Conservation (phyloP, 2,888 invertebrate genomes). For the Diplazon laetatorius region DNA sequence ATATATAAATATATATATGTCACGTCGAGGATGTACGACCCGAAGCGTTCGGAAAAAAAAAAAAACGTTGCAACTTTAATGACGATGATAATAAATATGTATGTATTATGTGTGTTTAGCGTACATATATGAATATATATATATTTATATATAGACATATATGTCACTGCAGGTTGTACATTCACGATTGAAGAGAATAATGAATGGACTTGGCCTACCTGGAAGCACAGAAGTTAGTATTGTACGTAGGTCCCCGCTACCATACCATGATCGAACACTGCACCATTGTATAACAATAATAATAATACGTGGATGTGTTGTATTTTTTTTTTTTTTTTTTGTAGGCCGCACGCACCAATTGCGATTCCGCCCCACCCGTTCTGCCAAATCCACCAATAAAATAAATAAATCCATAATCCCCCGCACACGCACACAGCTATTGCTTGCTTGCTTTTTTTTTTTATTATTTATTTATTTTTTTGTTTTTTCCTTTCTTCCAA, state of each 20-base stretch:
- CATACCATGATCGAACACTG: conserved; percentile 82
- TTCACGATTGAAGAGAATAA: conserved; percentile 76
- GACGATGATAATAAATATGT: background rate
- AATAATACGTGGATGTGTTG: conserved; percentile 72
- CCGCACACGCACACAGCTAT: conserved; percentile 63
- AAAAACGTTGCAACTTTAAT: no score
- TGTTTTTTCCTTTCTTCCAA: background rate
- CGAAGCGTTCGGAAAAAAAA: no score
- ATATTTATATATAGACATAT: conserved; percentile 12
- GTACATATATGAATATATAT: no score
- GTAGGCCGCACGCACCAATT: conserved; percentile 80
- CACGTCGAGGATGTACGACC: conserved; percentile 56
- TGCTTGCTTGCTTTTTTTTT: conserved; percentile 5
- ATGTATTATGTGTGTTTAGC: no score
- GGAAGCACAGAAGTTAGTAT: conserved; percentile 83
- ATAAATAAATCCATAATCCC: conserved; percentile 61
- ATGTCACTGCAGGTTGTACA: conserved; percentile 54
- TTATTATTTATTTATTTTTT: no score
- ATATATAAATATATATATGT: no score
- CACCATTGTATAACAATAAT: conserved; percentile 76
- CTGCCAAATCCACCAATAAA: conserved; percentile 81
- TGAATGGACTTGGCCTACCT: conserved; percentile 83
- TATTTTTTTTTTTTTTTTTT: no score
- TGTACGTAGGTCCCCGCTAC: conserved; percentile 82
- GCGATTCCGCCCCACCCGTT: conserved; percentile 75